Evolutionary conservation across 2,113 vertebrate species (phyloP), one percentile per base, ranked within the genome.

Genomic region (Psephotus haematonotus): DNA sequence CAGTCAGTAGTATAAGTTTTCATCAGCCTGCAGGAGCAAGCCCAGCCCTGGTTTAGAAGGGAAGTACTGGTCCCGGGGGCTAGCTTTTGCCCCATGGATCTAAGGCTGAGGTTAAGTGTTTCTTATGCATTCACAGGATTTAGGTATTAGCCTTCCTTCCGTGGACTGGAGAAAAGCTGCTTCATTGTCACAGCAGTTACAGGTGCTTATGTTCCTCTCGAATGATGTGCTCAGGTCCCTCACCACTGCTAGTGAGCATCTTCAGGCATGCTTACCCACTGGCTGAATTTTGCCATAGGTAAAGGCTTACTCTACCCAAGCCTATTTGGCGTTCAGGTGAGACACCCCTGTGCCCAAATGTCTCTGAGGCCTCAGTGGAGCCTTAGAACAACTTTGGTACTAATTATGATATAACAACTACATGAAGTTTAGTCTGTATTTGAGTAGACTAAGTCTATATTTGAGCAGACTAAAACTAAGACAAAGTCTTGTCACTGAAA

Each of bases 171-270:
- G 64, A 93, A 82, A 72, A 17, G 11, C 6, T 20, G 7, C 23
- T 69, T 79, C 28, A 29, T 67, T 49, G 16, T 2, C 6, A 23
- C 68, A 83, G 52, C 1, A 6, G 31, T 16, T 49, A 19, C 43
- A 44, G n/a, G 9, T 3, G 3, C 13, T n/a, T n/a, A 6, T 1
- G 2, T 77, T 69, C 80, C 55, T 43, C 33, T 27, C 1, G 0
- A 68, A 39, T 0, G 0, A 50, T 17, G 14, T n/a, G 33, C 59
- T 75, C 1, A 1, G 46, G 53, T 57, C 37, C 20, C 14, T 77
- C 6, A 2, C 23, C 33, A 20, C 53, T 52, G 24, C 59, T 28
- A 10, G 29, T 1, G 5, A 29, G 22, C 74, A 23, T 2, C 3
- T 77, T 78, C 46, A 28, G 10, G 4, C 7, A 17, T 15, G 27